Evolutionary conservation across 2,797 vertebrate species (phyloP).

Genomic region (Hafferia zeledoni): DNA sequence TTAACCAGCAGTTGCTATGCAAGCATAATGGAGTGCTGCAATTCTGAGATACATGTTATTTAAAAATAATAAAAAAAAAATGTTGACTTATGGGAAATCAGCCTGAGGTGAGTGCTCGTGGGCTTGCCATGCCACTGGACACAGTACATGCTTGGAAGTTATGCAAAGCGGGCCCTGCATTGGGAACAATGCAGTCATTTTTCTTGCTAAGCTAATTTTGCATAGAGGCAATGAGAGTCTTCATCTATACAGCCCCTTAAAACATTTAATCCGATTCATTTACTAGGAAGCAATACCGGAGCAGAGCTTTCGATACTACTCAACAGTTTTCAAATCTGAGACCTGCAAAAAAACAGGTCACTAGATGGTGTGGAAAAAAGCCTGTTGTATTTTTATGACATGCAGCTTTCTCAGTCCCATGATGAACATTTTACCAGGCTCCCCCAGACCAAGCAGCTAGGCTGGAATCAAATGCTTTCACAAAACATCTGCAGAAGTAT

Average conservation of each 20-base stretch:
- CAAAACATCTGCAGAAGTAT: slow-evolving; percentile 14
- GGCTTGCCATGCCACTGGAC: slow-evolving; percentile 53
- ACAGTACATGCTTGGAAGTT: slow-evolving; percentile 32
- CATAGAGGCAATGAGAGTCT: slow-evolving; percentile 16
- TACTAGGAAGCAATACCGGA: slow-evolving; percentile 12
- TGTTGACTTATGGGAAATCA: slow-evolving; percentile 17
- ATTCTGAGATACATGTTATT: slow-evolving; percentile 6
- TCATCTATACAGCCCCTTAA: neutral
- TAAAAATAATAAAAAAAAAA: neutral
- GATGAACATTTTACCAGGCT: neutral
- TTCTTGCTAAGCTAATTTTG: slow-evolving; percentile 30
- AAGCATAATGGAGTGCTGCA: slow-evolving; percentile 51
- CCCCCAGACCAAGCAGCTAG: neutral
- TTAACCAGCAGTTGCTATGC: slow-evolving; percentile 66
- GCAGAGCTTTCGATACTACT: neutral
- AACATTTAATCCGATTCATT: slow-evolving; percentile 15
- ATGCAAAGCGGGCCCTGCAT: slow-evolving; percentile 43
- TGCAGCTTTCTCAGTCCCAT: neutral
- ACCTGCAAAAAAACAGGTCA: neutral
- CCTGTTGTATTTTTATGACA: neutral
- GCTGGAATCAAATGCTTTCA: slow-evolving; percentile 21
- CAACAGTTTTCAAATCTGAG: neutral
- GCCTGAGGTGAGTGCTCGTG: slow-evolving; percentile 26
- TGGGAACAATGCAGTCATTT: slow-evolving; percentile 39
- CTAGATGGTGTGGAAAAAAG: neutral